Conservation (phyloP, 2,113 vertebrate species). For the Hymenochirus boettgeri region DNA sequence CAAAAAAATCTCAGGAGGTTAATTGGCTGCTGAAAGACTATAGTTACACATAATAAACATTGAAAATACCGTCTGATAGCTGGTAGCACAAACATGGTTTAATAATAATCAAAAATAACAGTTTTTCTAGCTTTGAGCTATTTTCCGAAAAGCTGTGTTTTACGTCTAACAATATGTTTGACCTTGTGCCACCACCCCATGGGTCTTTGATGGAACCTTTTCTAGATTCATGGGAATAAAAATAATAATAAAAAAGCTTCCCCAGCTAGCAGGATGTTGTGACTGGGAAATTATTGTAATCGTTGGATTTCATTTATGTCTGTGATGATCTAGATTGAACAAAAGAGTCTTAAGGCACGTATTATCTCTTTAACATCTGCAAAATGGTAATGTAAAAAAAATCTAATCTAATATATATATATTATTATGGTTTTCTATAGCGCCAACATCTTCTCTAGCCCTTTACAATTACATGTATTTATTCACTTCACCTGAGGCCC, state of each 20-base stretch:
- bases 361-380: not conserved
- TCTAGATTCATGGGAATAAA: constrained; percentile 7
- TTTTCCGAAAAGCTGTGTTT: constrained; percentile 24
- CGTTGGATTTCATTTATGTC: not conserved
- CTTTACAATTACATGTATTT: too few relatives aligned
- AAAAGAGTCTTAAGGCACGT: not conserved
- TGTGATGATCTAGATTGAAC: not conserved
- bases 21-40: constrained; percentile 24
- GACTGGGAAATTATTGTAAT: constrained; percentile 10
- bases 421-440: too few relatives aligned
- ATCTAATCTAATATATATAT: too few relatives aligned
- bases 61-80: constrained; percentile 15
- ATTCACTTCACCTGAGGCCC: too few relatives aligned
- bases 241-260: not conserved
- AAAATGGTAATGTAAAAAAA: not conserved
- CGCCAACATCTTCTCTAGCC: too few relatives aligned
- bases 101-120: constrained; percentile 20
- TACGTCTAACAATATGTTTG: constrained; percentile 19
- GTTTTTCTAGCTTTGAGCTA: constrained; percentile 14
- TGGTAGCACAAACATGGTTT: constrained; percentile 9
- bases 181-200: constrained; percentile 8
- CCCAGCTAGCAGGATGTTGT: not conserved
- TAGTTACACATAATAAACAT: constrained; percentile 30
- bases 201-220: constrained; percentile 1
- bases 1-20: constrained; percentile 18